Percentiles rank a stretch among this genome's conserved stretches.
phyloP scores from a whole-genome alignment of 2,113 vertebrate species.

The Anarrhichthys ocellatus region DNA sequence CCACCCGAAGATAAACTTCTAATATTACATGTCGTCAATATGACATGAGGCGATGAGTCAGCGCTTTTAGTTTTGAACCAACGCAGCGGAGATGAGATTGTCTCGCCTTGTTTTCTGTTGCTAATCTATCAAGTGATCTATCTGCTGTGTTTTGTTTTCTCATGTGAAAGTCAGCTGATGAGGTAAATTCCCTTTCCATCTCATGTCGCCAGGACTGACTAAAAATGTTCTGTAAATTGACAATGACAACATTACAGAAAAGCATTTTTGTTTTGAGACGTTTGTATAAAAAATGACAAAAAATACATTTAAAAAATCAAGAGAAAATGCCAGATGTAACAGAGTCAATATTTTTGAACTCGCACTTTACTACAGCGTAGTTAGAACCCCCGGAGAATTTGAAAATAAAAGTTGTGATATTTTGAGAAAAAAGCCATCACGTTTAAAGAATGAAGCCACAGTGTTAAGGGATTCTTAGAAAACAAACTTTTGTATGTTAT shows the following conservation, averaged over 20 bases:
- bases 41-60: constrained; percentile 11
- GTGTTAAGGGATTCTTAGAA: not conserved
- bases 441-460: not conserved
- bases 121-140: not conserved
- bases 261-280: no score
- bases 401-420: not conserved
- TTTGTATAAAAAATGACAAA: no score
- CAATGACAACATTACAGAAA: no score
- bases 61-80: not conserved
- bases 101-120: not conserved
- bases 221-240: not conserved
- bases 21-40: constrained; percentile 3
- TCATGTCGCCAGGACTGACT: not conserved
- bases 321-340: not conserved
- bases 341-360: not conserved
- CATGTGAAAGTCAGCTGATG: not conserved
- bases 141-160: not conserved
- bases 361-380: not conserved
- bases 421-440: not conserved
- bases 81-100: not conserved
- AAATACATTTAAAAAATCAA: not conserved
- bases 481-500: not conserved
- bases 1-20: constrained; percentile 10
- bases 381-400: not conserved
- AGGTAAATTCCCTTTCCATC: not conserved